Percentiles rank a stretch among this genome's conserved stretches.
Conservation (phyloP, 2,113 vertebrate genomes). For the Pao palembangensis region DNA sequence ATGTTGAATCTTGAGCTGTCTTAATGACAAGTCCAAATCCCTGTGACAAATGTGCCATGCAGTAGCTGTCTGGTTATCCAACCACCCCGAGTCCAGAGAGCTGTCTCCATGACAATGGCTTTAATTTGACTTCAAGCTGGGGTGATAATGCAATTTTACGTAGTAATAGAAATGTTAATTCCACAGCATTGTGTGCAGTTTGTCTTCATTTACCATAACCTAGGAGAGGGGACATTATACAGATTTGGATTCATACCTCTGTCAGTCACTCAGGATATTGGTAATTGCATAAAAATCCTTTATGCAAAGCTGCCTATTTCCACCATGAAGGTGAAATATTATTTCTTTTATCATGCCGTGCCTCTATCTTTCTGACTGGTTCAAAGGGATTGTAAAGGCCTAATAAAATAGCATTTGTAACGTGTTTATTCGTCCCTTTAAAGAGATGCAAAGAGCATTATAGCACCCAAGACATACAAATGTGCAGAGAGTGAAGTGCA, state of each 20-base stretch:
- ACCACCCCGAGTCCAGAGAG: not conserved
- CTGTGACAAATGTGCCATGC: not conserved
- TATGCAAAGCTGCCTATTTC: too few relatives aligned
- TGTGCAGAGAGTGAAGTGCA: not conserved
- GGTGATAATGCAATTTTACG: not conserved
- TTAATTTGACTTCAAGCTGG: conserved; percentile 17
- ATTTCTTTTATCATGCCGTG: too few relatives aligned
- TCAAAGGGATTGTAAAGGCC: too few relatives aligned
- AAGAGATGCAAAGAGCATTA: too few relatives aligned
- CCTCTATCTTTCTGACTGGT: too few relatives aligned
- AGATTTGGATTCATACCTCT: conserved; percentile 5
- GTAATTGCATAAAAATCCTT: not conserved
- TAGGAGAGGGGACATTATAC: conserved; percentile 1
- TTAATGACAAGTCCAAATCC: conserved; percentile 1
- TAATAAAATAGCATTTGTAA: too few relatives aligned
- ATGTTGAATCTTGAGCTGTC: not conserved
- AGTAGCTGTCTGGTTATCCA: not conserved
- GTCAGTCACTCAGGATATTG: conserved; percentile 8
- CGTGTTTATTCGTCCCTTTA: too few relatives aligned
- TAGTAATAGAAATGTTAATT: not conserved
- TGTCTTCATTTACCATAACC: not conserved
- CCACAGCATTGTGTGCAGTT: not conserved
- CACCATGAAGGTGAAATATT: too few relatives aligned
- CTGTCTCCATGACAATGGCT: conserved; percentile 6
- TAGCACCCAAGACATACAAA: too few relatives aligned